Conservation (phyloP, 2,888 invertebrate genomes). For the Ophion ventricosus region DNA sequence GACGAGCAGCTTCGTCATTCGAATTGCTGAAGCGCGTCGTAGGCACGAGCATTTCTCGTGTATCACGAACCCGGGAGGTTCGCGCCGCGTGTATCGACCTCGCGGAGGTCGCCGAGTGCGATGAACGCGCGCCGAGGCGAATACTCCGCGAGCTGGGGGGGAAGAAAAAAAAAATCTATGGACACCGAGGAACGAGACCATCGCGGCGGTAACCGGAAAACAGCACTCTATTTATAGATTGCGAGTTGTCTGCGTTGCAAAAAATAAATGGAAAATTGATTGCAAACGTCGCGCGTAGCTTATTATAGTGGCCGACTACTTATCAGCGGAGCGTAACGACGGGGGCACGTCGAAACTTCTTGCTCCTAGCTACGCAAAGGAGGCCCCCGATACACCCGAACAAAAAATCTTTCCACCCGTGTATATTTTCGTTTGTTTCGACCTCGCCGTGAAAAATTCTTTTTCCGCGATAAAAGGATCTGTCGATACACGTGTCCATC, state of each 20-base stretch:
- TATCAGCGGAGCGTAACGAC: neutral
- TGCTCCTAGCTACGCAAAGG: neutral
- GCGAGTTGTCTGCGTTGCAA: neutral
- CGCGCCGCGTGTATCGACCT: conserved; percentile 53
- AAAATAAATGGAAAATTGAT: neutral
- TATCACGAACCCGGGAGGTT: conserved; percentile 8
- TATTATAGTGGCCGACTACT: neutral
- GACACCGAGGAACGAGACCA: conserved; percentile 25
- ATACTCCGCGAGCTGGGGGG: conserved; percentile 31
- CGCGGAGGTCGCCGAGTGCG: conserved; percentile 42
- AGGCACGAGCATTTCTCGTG: neutral
- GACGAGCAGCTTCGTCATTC: conserved; percentile 2
- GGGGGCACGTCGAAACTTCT: neutral
- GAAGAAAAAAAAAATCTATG: conserved; percentile 35
- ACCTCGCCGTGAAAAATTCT: neutral
- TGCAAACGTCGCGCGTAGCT: neutral
- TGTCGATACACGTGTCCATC: neutral
- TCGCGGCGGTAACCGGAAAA: conserved; percentile 19
- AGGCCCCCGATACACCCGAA: neutral
- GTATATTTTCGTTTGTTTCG: neutral
- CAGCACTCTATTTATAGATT: conserved; percentile 26
- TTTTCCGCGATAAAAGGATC: neutral
- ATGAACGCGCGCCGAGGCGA: conserved; percentile 38
- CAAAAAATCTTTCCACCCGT: neutral
- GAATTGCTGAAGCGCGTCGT: conserved; percentile 11